A percentile compares a stretch with the other conserved stretches of the same genome.
Conservation (phyloP, 2,113 vertebrate genomes). For the Catharus fuscescens region DNA sequence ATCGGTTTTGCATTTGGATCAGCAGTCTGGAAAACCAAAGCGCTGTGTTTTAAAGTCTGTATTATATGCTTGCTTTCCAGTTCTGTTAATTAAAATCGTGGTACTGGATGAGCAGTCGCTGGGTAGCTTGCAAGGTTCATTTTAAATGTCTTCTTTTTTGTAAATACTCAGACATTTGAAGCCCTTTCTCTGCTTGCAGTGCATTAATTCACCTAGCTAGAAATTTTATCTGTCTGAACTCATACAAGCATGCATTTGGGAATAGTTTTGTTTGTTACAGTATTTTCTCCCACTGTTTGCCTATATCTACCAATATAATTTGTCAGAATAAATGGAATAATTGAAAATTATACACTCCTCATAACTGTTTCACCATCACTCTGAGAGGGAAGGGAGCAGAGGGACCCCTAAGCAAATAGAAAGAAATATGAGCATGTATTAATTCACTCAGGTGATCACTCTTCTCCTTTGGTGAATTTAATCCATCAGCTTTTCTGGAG, state of each 20-base stretch:
- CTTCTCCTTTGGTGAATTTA: background rate
- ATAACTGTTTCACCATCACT: background rate
- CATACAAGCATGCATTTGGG: background rate
- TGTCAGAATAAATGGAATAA: constrained; percentile 21
- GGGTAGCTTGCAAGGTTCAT: background rate
- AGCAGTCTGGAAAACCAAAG: background rate
- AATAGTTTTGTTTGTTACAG: background rate
- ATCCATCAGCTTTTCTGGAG: background rate
- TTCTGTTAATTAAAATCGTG: constrained; percentile 39
- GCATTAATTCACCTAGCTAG: constrained; percentile 13
- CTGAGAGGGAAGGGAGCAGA: background rate
- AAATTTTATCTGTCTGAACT: background rate
- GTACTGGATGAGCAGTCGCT: constrained; percentile 10
- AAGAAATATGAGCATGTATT: background rate
- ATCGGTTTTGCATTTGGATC: constrained; percentile 28
- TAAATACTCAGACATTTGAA: background rate
- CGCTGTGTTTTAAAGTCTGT: background rate
- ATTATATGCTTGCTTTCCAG: constrained; percentile 24
- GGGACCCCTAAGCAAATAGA: background rate
- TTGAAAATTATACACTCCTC: background rate
- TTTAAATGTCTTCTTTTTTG: background rate
- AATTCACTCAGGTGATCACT: background rate
- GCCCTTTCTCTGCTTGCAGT: background rate
- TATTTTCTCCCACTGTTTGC: background rate
- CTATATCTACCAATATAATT: background rate